Evolutionary conservation across 2,797 vertebrate genomes (phyloP).

Genomic region (Pagetopsis macropterus): DNA sequence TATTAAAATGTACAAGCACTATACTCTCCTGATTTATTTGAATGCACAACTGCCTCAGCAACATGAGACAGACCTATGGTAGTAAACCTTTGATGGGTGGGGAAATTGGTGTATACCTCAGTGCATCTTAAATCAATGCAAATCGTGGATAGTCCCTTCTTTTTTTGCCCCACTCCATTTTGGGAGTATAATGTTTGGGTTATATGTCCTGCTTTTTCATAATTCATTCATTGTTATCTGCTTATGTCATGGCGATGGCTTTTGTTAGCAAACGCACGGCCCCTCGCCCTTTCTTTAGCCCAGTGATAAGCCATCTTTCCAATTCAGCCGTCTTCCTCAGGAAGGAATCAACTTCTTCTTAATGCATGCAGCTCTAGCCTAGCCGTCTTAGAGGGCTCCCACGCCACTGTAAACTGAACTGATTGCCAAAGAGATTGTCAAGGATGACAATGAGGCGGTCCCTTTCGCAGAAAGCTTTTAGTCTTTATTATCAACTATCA

Average conservation of each 20-base stretch:
- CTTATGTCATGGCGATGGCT: not conserved
- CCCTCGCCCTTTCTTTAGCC: not conserved
- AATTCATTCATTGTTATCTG: not conserved
- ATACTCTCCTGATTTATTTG: constrained; percentile 4
- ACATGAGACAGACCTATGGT: not conserved
- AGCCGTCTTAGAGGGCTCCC: not conserved
- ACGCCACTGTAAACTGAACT: not conserved
- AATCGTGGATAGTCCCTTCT: not conserved
- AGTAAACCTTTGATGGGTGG: not conserved
- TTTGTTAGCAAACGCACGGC: not conserved
- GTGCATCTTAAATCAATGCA: not conserved
- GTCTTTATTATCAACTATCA: constrained; percentile 15
- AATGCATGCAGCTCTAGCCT: not conserved
- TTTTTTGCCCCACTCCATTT: not conserved
- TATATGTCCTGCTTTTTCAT: not conserved
- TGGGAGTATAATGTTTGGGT: not conserved
- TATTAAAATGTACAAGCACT: not conserved
- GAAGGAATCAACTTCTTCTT: constrained; percentile 11
- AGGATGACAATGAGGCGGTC: not conserved
- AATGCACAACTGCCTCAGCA: not conserved
- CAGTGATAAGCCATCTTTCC: not conserved
- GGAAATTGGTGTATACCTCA: constrained; percentile 4
- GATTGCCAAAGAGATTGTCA: not conserved
- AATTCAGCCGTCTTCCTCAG: not conserved
- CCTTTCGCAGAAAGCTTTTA: not conserved